phyloP scores from a whole-genome alignment of 2,113 vertebrate genomes.

The Centropristis striata region DNA sequence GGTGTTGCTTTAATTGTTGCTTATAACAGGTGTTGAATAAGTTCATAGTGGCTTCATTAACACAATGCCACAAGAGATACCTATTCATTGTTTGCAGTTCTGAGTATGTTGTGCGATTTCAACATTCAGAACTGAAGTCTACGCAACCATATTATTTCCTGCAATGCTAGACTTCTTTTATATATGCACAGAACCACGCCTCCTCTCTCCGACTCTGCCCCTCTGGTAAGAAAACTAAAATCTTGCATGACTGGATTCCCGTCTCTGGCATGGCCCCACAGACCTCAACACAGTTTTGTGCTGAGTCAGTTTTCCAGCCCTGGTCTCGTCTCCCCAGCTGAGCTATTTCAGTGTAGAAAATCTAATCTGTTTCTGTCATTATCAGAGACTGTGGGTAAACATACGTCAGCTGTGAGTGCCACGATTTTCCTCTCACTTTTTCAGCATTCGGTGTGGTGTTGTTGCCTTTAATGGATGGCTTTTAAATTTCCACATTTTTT shows the following conservation, averaged over 20 bases:
- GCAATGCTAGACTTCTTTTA: background rate
- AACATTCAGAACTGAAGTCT: constrained; percentile 17
- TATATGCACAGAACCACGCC: constrained; percentile 25
- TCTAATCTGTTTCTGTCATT: constrained; percentile 70
- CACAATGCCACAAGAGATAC: too few species aligned
- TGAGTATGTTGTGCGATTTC: background rate
- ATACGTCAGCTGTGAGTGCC: constrained; percentile 58
- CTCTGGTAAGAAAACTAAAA: constrained; percentile 60
- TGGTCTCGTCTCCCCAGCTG: constrained; percentile 57
- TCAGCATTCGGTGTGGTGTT: constrained; percentile 31
- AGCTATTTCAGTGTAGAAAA: constrained; percentile 72
- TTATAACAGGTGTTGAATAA: background rate
- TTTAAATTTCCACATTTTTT: constrained; percentile 56
- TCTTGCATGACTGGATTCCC: constrained; percentile 77
- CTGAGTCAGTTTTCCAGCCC: constrained; percentile 80
- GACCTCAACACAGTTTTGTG: constrained; percentile 77
- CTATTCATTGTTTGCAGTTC: background rate
- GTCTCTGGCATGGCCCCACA: constrained; percentile 66
- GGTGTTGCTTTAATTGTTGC: too few species aligned
- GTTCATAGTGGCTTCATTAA: background rate
- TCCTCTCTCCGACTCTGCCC: constrained; percentile 19
- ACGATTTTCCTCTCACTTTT: constrained; percentile 41
- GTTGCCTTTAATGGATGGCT: constrained; percentile 35
- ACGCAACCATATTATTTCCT: constrained; percentile 1
- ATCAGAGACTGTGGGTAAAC: constrained; percentile 50